Evolutionary conservation across 37 sponge, comb jelly and placozoan species (phyloP), one percentile per base, ranked within the genome.

Genomic region (Halichondria panicea): DNA sequence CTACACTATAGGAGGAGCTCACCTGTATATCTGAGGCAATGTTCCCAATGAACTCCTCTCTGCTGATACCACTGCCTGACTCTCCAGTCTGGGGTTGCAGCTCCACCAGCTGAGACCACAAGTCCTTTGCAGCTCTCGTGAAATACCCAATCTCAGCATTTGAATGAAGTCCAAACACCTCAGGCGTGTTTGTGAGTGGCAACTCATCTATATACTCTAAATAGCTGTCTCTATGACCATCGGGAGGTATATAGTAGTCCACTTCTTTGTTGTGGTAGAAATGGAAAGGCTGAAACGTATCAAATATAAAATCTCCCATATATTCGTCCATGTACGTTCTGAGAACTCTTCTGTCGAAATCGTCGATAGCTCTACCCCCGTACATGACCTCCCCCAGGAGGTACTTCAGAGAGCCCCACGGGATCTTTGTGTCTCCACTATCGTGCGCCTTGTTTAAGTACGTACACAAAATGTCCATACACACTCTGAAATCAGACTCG

Each of bases 351-450:
- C 99, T 66, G 50, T 98, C 99, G 84, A 95, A 98, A 63, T 95
- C 92, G 68, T 98, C 99, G 69, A 98, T 98, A 31, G 96, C 99
- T 69, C 99, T 61, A 1, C 99, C 99, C 31, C 99, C 99, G 70
- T 98, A 98, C 99, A 98, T 98, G 61, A 98, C 99, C 80, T 98
- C 99, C 59, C 99, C 99, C 55, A 98, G 95, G 48, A 98, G 96
- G 73, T 98, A 98, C 80, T 98, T 98, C 38, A 98, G 94, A 41
- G 94, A 92, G 54, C 91, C 94, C 99, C 99, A 98, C 0, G 99
- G 99, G 58, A 98, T 98, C 74, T 85, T 95, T 31, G 88, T 81
- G 43, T 98, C 99, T 0, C 84, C 84, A 50, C 64, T 81, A 50
- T 93, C 99, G 65, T 61, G 72, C 4, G 99, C 76, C 48, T 98